These are phyloP conservation scores for Lumbricus terrestris DNA, from an alignment of 2,888 invertebrate genomes.

Conservation along the genomic window DNA sequence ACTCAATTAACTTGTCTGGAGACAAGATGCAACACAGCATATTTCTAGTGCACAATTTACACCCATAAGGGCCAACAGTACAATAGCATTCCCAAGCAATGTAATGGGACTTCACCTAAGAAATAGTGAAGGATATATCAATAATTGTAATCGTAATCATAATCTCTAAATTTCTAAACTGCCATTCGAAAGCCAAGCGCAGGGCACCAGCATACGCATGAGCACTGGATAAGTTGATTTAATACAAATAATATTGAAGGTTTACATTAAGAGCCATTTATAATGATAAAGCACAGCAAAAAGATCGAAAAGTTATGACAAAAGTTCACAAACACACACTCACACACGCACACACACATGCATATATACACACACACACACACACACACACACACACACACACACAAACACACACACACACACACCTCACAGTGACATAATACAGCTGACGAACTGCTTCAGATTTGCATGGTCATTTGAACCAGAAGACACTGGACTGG, in stretches of 20 bases:
- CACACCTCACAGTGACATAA: background rate
- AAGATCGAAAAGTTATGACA: background rate
- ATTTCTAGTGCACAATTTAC: background rate
- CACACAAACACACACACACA: too few relatives aligned
- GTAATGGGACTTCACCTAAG: background rate
- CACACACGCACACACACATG: too few relatives aligned
- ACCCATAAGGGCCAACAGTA: background rate
- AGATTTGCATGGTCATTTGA: too few relatives aligned
- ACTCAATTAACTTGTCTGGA: background rate
- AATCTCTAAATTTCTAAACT: too few relatives aligned
- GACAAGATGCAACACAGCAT: background rate
- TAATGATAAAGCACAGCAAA: background rate
- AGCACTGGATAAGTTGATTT: too few relatives aligned
- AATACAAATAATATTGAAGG: background rate
- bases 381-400: too few relatives aligned
- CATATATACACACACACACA: too few relatives aligned
- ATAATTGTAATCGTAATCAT: too few relatives aligned
- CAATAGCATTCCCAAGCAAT: background rate
- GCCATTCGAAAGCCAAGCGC: too few relatives aligned
- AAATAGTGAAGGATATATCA: background rate
- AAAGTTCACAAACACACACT: background rate
- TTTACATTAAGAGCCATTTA: background rate
- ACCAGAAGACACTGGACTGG: too few relatives aligned
- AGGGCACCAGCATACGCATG: too few relatives aligned
- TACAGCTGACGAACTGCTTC: background rate